Base-by-base conservation (phyloP, 2,113 vertebrate species). In the Tragelaphus buxtoni region DNA sequence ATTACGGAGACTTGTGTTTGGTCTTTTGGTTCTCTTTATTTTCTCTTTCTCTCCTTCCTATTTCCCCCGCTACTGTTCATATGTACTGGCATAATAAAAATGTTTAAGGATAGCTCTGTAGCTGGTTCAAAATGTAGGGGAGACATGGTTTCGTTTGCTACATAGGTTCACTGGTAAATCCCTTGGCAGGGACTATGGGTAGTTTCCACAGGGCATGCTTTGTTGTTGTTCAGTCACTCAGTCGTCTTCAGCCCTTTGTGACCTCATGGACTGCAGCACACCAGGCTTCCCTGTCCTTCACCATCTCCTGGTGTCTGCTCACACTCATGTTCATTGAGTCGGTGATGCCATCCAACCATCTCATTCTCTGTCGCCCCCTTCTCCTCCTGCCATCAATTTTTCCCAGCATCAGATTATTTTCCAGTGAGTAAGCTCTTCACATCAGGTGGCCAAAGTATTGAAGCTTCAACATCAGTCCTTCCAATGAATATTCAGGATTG, bases 281-380 rank as follows among this genome's bases (percentile, higher is more conserved):
- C 4, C 65, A 69, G 65, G 65, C 9, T 39, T 69, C 18, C 61
- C 9, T 69, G n/a, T 69, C n/a, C 65, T 69, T 69, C 65, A 22
- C n/a, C 18, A 39, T 22, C 65, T 69, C 65, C 65, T 69, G 65
- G n/a, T 22, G n/a, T 69, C 12, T 39, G 65, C 65, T 69, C 65
- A 39, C 9, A 39, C 9, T 69, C n/a, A 6, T 39, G n/a, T 39
- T 22, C 9, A 69, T 22, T 69, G 65, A 39, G 10, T 69, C 0
- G 0, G n/a, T 69, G 65, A 69, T 39, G 18, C 65, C 18, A 69
- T 69, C 65, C 65, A 39, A 69, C 18, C 9, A 69, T 6, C n/a
- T 69, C 4, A 0, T 69, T 12, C 65, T 39, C 9, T 69, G 65
- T 69, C 0, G 0, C n/a, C n/a, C n/a, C 18, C 65, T 69, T 69